phyloP scores from a whole-genome alignment of 2,113 vertebrate genomes.

The Phyllopteryx taeniolatus region DNA sequence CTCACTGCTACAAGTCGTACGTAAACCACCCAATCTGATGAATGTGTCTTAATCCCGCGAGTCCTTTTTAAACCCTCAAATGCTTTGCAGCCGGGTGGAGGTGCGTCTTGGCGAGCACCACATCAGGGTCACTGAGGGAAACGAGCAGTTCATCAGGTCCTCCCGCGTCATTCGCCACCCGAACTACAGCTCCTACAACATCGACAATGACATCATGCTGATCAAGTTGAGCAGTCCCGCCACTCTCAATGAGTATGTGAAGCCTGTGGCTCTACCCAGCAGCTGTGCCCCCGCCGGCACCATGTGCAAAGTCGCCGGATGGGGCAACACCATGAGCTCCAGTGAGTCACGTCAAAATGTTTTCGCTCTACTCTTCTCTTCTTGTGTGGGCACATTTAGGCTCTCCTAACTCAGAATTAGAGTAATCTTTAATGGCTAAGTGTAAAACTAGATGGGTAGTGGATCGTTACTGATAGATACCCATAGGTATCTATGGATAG shows the following conservation, averaged over 20 bases:
- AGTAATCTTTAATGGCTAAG: background rate
- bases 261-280: slow-evolving; percentile 65
- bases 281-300: slow-evolving; percentile 71
- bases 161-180: slow-evolving; percentile 65
- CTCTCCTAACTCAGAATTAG: too few relatives aligned
- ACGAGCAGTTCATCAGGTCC: slow-evolving; percentile 61
- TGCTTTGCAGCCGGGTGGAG: slow-evolving; percentile 44
- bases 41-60: background rate
- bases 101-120: slow-evolving; percentile 74
- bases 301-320: slow-evolving; percentile 78
- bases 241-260: slow-evolving; percentile 58
- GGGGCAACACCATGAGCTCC: slow-evolving; percentile 80
- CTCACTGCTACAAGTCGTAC: slow-evolving; percentile 69
- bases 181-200: slow-evolving; percentile 51
- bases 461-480: too few relatives aligned
- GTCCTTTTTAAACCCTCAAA: background rate
- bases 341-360: slow-evolving; percentile 42
- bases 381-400: background rate
- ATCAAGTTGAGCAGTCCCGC: slow-evolving; percentile 68
- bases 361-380: slow-evolving; percentile 6
- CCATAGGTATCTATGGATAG: background rate
- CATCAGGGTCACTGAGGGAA: slow-evolving; percentile 47
- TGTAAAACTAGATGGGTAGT: background rate
- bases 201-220: slow-evolving; percentile 82
- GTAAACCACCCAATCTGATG: background rate